A percentile compares a stretch with the other conserved stretches of the same genome.
These are phyloP conservation scores for Nycticryphes semicollaris DNA, from an alignment of 2,113 vertebrate genomes.

Conservation along the genomic window DNA sequence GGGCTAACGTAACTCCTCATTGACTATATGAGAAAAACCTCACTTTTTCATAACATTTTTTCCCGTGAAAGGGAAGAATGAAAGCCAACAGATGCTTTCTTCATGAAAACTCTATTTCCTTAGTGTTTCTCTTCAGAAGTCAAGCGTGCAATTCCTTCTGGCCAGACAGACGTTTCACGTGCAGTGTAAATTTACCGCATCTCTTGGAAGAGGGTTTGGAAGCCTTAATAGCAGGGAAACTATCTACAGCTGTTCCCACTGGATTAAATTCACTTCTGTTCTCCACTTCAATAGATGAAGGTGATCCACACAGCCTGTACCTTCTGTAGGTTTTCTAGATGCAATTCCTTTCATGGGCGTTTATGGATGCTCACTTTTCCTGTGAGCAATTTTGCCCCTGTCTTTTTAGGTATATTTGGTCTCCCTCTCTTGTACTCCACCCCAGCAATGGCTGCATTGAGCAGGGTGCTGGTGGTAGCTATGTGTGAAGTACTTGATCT, in stretches of 20 bases:
- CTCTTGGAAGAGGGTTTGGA: slow-evolving; percentile 29
- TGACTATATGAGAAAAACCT: slow-evolving; percentile 55
- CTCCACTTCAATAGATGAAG: not conserved
- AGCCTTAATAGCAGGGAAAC: slow-evolving; percentile 7
- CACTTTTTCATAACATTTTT: slow-evolving; percentile 48
- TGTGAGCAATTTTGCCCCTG: not conserved
- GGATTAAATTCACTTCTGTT: not conserved
- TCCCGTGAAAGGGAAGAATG: slow-evolving; percentile 50
- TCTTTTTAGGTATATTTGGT: not conserved
- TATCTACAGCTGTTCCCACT: not conserved
- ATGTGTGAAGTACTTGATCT: slow-evolving; percentile 36
- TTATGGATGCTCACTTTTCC: not conserved
- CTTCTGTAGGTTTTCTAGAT: not conserved
- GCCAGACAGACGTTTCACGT: slow-evolving; percentile 45
- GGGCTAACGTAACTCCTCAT: not conserved
- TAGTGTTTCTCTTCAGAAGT: slow-evolving; percentile 51
- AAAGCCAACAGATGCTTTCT: slow-evolving; percentile 58
- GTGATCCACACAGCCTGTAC: not conserved
- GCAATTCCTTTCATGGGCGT: not conserved
- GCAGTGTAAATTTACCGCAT: slow-evolving; percentile 8
- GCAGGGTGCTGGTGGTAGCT: not conserved
- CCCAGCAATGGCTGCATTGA: not conserved
- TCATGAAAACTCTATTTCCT: slow-evolving; percentile 42
- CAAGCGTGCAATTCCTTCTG: slow-evolving; percentile 42
- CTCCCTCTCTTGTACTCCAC: not conserved